Evolutionary conservation across 2,113 vertebrate genomes (phyloP).

Genomic region (Gracilinanus agilis): DNA sequence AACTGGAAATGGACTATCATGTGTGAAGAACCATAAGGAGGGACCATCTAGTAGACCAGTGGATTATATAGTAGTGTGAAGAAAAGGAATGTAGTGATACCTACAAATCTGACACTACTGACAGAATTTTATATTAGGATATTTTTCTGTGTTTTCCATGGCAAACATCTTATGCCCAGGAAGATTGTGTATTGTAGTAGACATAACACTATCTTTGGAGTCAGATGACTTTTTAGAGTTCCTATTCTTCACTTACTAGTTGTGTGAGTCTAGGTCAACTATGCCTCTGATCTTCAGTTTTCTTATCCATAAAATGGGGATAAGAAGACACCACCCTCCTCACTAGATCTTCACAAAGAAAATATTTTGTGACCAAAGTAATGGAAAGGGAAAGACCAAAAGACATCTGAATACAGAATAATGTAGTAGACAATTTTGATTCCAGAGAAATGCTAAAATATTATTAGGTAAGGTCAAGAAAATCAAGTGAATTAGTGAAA

Average conservation of each 20-base stretch:
- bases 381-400: neutral
- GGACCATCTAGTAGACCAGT: neutral
- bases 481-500: no score
- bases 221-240: no score
- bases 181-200: neutral
- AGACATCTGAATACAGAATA: neutral
- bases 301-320: neutral
- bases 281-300: neutral
- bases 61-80: neutral
- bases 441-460: neutral
- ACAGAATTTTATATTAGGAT: neutral
- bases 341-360: neutral
- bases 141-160: neutral
- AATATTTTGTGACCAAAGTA: neutral
- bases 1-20: neutral
- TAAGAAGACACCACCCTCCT: neutral
- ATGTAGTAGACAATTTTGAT: neutral
- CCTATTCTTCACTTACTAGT: no score
- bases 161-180: neutral
- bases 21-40: neutral
- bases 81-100: neutral
- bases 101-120: neutral
- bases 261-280: neutral
- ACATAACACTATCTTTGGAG: neutral
- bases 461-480: no score